Conservation (phyloP, 2,888 invertebrate genomes). For the Acanthacorydalis orientalis region DNA sequence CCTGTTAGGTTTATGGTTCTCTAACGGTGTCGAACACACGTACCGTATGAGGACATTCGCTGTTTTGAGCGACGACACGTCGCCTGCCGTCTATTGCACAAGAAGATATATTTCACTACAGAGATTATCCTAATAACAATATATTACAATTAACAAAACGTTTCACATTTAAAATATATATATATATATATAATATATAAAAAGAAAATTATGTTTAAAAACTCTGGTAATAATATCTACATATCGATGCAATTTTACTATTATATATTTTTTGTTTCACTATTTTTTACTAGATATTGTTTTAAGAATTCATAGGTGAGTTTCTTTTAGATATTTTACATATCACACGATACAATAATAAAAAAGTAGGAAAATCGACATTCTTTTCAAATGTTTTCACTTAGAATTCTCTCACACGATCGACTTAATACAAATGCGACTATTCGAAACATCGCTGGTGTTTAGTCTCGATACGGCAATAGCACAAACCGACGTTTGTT, state of each 20-base stretch:
- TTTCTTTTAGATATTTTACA: constrained; percentile 1
- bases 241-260: constrained; percentile 3
- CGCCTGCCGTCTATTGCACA: constrained; percentile 1
- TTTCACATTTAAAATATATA: constrained; percentile 1
- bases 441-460: no score
- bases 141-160: constrained; percentile 2
- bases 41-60: no score
- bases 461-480: no score
- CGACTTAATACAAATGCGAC: no score
- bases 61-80: not conserved
- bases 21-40: no score
- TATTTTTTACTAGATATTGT: not conserved
- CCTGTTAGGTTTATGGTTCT: no score
- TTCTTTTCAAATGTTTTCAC: no score
- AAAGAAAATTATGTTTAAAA: not conserved
- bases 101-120: not conserved
- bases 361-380: not conserved
- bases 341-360: constrained; percentile 2
- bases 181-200: not conserved
- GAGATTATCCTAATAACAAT: constrained; percentile 1
- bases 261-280: not conserved
- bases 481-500: no score
- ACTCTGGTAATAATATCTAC: constrained; percentile 1
- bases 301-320: not conserved
- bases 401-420: no score